Evolutionary conservation across 2,888 invertebrate genomes (phyloP).

Genomic region (Andrena camellia): DNA sequence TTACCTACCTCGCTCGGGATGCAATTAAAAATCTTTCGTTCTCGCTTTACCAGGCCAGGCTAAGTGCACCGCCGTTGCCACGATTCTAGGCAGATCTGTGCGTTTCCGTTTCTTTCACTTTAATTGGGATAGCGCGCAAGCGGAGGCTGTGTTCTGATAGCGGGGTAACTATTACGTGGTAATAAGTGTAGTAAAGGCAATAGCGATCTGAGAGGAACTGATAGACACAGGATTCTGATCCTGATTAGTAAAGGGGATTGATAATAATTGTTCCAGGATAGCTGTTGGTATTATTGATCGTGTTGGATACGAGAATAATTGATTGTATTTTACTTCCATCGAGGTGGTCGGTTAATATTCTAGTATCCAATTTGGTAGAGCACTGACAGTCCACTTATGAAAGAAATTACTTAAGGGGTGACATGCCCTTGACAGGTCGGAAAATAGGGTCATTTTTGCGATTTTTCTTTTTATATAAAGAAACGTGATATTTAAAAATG

Average conservation of each 20-base stretch:
- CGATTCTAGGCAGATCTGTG: not conserved
- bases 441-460: no score
- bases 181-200: not conserved
- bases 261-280: not conserved
- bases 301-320: not conserved
- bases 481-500: no score
- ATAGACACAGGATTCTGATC: not conserved
- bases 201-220: not conserved
- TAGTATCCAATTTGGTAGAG: no score
- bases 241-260: not conserved
- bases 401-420: no score
- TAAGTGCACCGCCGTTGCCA: not conserved
- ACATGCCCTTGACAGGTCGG: no score
- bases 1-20: conserved; percentile 31
- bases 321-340: not conserved
- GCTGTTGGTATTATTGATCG: not conserved
- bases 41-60: conserved; percentile 6
- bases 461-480: no score
- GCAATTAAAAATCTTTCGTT: conserved; percentile 51
- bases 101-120: conserved; percentile 8
- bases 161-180: not conserved
- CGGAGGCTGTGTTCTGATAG: not conserved
- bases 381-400: no score
- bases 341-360: not conserved
- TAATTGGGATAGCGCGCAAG: not conserved